These are phyloP conservation scores for Sipha maydis DNA, from an alignment of 2,888 invertebrate genomes.

Conservation along the genomic window DNA sequence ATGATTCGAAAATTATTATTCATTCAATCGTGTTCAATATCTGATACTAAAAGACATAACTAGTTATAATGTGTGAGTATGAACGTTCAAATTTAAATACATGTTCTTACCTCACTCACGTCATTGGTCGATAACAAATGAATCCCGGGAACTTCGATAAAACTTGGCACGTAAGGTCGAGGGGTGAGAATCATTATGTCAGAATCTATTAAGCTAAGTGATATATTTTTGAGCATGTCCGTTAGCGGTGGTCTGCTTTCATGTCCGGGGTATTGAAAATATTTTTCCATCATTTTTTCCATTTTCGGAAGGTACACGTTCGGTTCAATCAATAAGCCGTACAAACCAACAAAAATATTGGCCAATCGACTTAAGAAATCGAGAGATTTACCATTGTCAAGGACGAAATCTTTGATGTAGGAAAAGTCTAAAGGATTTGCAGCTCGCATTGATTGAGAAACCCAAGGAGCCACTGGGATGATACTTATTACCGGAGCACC, in stretches of 20 bases:
- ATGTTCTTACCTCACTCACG: constrained; percentile 3
- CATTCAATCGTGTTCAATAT: background rate
- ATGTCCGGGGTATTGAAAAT: constrained; percentile 50
- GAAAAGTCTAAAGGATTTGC: constrained; percentile 45
- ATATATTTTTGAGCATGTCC: constrained; percentile 63
- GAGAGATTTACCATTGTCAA: constrained; percentile 1
- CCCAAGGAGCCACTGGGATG: constrained; percentile 21
- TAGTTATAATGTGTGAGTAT: background rate
- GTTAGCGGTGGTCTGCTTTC: constrained; percentile 62
- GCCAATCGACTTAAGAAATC: constrained; percentile 4
- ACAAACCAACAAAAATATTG: constrained; percentile 8
- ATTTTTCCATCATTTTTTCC: constrained; percentile 22
- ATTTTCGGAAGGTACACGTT: constrained; percentile 7
- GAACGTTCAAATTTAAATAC: background rate
- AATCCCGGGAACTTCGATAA: constrained; percentile 66
- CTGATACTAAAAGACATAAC: no score
- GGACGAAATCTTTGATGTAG: constrained; percentile 36
- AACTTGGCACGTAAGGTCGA: constrained; percentile 65
- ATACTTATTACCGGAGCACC: constrained; percentile 65
- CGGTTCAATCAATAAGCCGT: constrained; percentile 13
- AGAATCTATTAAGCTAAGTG: constrained; percentile 65
- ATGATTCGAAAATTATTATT: no score
- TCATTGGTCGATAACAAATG: constrained; percentile 65
- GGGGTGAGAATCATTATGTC: constrained; percentile 65
- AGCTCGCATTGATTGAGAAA: background rate